These are phyloP conservation scores for Scelioninae gen. 1 DNA, from an alignment of 2,888 invertebrate species.

Conservation along the genomic window DNA sequence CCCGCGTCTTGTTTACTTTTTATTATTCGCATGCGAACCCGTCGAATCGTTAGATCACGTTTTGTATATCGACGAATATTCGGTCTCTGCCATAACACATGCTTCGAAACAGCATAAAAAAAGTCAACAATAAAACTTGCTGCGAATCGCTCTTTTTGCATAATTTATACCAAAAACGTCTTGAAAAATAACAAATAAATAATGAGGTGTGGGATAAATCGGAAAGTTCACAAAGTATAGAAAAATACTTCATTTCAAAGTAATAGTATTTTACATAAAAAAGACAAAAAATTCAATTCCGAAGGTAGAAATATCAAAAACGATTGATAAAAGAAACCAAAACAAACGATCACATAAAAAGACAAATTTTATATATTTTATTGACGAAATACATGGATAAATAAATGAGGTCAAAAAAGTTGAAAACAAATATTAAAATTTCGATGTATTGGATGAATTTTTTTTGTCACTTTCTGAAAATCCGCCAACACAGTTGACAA, in stretches of 20 bases:
- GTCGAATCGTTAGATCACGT: conserved; percentile 55
- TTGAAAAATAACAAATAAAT: not conserved
- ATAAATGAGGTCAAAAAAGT: too few relatives aligned
- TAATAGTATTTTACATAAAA: too few relatives aligned
- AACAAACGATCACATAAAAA: too few relatives aligned
- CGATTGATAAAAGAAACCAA: too few relatives aligned
- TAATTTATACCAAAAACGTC: not conserved
- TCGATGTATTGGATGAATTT: too few relatives aligned
- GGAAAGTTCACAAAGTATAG: too few relatives aligned
- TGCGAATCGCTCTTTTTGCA: conserved; percentile 5
- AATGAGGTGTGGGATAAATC: not conserved
- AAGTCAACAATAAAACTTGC: conserved; percentile 2
- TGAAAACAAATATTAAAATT: too few relatives aligned
- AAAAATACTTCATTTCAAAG: too few relatives aligned
- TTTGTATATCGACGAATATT: conserved; percentile 57
- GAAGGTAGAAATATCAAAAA: too few relatives aligned
- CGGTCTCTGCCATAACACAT: conserved; percentile 36
- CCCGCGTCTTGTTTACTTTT: conserved; percentile 65
- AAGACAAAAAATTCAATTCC: too few relatives aligned
- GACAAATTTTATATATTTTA: too few relatives aligned
- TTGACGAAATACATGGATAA: too few relatives aligned
- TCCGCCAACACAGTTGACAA: not conserved
- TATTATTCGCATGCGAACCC: conserved; percentile 57
- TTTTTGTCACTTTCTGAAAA: not conserved
- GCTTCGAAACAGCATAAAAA: not conserved